Evolutionary conservation across 1,140 invertebrate genomes (phyloP).

Genomic region (Macrobrachium nipponense): DNA sequence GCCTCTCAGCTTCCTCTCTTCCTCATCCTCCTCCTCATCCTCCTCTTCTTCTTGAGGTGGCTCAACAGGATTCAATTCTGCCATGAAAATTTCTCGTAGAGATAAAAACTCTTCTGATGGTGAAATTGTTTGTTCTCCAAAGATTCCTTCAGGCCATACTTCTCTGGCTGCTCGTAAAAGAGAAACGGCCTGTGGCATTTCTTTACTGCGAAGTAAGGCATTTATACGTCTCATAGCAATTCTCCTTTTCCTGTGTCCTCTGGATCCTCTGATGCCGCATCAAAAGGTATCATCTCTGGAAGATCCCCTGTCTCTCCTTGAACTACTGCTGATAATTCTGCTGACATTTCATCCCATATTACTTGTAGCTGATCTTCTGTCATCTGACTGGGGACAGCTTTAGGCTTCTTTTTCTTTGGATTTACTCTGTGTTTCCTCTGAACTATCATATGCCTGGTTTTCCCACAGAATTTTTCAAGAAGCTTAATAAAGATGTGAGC

Average conservation of each 20-base stretch:
- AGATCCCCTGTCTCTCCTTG: conserved; percentile 73
- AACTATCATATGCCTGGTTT: conserved; percentile 76
- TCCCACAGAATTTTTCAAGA: conserved; percentile 83
- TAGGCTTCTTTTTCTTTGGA: conserved; percentile 69
- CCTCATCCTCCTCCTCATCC: conserved; percentile 61
- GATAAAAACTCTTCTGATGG: conserved; percentile 83
- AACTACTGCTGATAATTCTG: conserved; percentile 80
- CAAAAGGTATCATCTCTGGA: conserved; percentile 82
- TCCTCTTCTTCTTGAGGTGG: conserved; percentile 32
- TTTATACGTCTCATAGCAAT: conserved; percentile 90
- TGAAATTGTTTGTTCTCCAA: conserved; percentile 78
- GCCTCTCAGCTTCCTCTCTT: conserved; percentile 67
- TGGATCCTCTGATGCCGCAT: conserved; percentile 83
- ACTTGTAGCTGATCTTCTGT: conserved; percentile 74
- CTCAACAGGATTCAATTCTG: conserved; percentile 71
- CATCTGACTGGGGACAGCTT: conserved; percentile 82
- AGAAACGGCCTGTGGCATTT: conserved; percentile 82
- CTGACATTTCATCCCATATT: conserved; percentile 80
- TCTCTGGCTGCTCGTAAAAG: conserved; percentile 89
- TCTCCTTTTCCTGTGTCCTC: conserved; percentile 92
- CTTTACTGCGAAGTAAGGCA: conserved; percentile 77
- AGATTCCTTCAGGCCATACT: conserved; percentile 87
- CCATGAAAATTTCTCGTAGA: conserved; percentile 83
- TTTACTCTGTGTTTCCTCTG: conserved; percentile 74
- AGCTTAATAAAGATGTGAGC: conserved; percentile 93